phyloP scores from a whole-genome alignment of 2,113 vertebrate genomes.

The Narcine bancroftii region DNA sequence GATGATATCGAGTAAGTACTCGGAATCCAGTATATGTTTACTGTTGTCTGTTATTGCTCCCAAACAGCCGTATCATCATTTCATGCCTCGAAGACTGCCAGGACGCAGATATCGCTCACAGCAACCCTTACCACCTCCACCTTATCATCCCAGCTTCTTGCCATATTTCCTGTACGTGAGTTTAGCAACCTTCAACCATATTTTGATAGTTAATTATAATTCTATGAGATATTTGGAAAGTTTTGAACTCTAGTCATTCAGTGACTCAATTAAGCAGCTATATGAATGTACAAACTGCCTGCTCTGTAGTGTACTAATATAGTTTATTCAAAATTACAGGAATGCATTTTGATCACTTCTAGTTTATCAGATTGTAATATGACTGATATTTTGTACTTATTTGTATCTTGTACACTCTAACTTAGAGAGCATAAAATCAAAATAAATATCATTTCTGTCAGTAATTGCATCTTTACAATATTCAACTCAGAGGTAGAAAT shows the following conservation, averaged over 20 bases:
- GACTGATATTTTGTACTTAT: neutral
- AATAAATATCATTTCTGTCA: neutral
- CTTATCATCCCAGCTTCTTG: conserved; percentile 89
- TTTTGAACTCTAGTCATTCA: neutral
- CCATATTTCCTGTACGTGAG: conserved; percentile 88
- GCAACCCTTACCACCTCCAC: conserved; percentile 79
- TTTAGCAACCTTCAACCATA: neutral
- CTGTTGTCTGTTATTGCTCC: neutral
- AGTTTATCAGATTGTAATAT: neutral
- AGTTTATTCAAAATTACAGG: neutral
- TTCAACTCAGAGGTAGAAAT: too few relatives aligned
- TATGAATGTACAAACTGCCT: neutral
- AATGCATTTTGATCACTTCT: neutral
- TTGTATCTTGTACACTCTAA: neutral
- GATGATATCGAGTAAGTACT: neutral
- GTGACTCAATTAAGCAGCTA: neutral
- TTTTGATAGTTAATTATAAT: neutral
- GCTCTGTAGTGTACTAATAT: neutral
- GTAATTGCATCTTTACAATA: neutral
- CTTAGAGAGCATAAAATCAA: neutral
- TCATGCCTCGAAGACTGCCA: conserved; percentile 85
- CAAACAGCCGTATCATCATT: conserved; percentile 80
- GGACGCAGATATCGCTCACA: conserved; percentile 84
- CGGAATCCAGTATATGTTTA: neutral
- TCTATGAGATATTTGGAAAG: neutral